Conservation (phyloP, 2,888 invertebrate species). For the Thysanoteuthis rhombus region DNA sequence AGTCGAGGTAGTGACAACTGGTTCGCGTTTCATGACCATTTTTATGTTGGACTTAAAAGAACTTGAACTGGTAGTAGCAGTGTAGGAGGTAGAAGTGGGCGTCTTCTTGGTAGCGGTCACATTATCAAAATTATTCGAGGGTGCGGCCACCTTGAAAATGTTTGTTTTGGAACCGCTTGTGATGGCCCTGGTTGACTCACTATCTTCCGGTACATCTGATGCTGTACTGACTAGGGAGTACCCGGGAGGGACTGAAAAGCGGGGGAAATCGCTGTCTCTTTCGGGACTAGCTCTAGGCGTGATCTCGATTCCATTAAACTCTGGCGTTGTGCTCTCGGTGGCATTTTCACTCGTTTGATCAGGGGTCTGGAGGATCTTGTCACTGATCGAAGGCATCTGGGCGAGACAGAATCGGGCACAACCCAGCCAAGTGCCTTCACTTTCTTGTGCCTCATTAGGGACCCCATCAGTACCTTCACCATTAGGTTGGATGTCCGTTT, state of each 20-base stretch:
- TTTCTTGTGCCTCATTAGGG: background rate
- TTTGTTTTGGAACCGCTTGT: background rate
- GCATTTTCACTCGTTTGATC: background rate
- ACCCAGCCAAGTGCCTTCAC: constrained; percentile 20
- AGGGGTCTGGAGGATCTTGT: constrained; percentile 12
- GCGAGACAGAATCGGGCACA: constrained; percentile 28
- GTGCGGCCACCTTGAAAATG: background rate
- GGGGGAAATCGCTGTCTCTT: background rate
- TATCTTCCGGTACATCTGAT: background rate
- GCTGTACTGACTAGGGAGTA: background rate
- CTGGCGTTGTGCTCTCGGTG: background rate
- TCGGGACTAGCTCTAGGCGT: constrained; percentile 1
- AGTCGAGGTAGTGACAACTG: background rate
- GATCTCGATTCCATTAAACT: background rate
- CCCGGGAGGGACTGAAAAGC: constrained; percentile 13
- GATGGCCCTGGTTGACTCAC: background rate
- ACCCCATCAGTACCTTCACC: background rate
- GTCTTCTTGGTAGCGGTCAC: background rate
- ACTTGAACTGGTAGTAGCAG: background rate
- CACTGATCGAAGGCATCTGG: constrained; percentile 22
- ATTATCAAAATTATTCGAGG: background rate
- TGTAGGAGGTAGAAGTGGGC: background rate
- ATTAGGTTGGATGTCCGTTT: background rate
- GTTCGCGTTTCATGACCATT: constrained; percentile 18
- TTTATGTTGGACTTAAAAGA: background rate